Evolutionary conservation across 2,797 vertebrate genomes (phyloP).

Genomic region (Carapus acus): DNA sequence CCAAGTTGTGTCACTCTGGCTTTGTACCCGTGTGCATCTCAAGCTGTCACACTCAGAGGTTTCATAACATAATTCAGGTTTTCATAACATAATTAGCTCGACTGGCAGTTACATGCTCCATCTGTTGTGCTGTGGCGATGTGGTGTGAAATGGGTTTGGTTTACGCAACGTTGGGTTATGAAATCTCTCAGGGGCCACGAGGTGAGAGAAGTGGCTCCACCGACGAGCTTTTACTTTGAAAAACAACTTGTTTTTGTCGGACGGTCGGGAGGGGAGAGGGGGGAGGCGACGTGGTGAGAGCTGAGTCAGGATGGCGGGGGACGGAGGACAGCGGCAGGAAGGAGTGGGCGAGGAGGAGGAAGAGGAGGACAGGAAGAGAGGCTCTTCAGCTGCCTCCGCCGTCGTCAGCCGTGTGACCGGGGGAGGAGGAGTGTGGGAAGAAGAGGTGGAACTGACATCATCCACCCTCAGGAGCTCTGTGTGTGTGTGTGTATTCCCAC

Average conservation of each 20-base stretch:
- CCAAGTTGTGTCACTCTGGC: too few relatives aligned
- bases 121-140: slow-evolving; percentile 26
- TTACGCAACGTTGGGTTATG: too few relatives aligned
- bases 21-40: too few relatives aligned
- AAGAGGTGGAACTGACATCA: slow-evolving; percentile 72
- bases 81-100: background rate
- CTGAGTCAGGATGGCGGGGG: slow-evolving; percentile 55
- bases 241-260: slow-evolving; percentile 7
- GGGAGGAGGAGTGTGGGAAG: slow-evolving; percentile 53
- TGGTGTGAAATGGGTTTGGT: background rate
- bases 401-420: slow-evolving; percentile 43
- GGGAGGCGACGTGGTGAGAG: slow-evolving; percentile 44
- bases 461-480: slow-evolving; percentile 53
- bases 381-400: slow-evolving; percentile 55
- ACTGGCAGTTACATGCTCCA: slow-evolving; percentile 11
- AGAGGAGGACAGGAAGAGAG: slow-evolving; percentile 43
- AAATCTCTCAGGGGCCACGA: too few relatives aligned
- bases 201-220: too few relatives aligned
- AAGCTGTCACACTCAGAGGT: too few relatives aligned
- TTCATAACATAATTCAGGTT: too few relatives aligned
- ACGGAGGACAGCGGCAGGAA: slow-evolving; percentile 58
- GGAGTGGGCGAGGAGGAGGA: slow-evolving; percentile 54
- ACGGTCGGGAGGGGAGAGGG: slow-evolving; percentile 29
- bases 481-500: slow-evolving; percentile 24
- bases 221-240: background rate